A percentile compares a stretch with the other conserved stretches of the same genome.
Evolutionary conservation across 2,888 invertebrate species (phyloP).

Genomic region (Andrena camellia): DNA sequence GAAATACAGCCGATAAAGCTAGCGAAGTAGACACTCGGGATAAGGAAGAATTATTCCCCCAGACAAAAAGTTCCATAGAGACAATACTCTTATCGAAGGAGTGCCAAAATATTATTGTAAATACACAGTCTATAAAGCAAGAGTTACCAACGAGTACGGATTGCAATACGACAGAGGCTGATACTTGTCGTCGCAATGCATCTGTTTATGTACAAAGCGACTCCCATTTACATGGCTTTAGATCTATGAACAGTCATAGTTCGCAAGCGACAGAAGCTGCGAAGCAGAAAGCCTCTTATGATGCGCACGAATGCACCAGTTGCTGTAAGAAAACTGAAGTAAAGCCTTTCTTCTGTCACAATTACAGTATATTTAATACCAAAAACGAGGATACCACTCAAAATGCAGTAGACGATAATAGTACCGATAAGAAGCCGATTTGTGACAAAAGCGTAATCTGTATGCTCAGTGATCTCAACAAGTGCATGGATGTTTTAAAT

Average conservation of each 20-base stretch:
- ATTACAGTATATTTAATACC: conserved; percentile 28
- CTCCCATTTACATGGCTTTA: conserved; percentile 20
- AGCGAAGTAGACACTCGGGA: conserved; percentile 35
- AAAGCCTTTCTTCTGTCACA: conserved; percentile 48
- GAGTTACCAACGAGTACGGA: conserved; percentile 59
- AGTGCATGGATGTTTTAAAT: conserved; percentile 58
- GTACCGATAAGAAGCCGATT: conserved; percentile 49
- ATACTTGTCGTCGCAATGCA: conserved; percentile 33
- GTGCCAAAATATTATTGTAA: conserved; percentile 60
- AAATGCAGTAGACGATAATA: conserved; percentile 28
- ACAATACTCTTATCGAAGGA: conserved; percentile 42
- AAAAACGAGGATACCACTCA: conserved; percentile 51
- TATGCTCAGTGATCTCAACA: conserved; percentile 60
- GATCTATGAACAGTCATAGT: conserved; percentile 26
- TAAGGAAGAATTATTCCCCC: conserved; percentile 48
- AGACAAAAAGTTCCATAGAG: conserved; percentile 47
- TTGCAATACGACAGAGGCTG: conserved; percentile 34
- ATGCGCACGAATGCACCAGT: conserved; percentile 41
- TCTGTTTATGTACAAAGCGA: conserved; percentile 34
- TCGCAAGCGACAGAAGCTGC: conserved; percentile 41
- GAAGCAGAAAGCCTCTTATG: conserved; percentile 34
- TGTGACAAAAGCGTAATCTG: conserved; percentile 62
- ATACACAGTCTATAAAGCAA: conserved; percentile 58
- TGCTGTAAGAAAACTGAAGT: conserved; percentile 40
- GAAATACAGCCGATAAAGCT: conserved; percentile 36